phyloP scores from a whole-genome alignment of 2,797 vertebrate species.

The Poliocrania exsul region DNA sequence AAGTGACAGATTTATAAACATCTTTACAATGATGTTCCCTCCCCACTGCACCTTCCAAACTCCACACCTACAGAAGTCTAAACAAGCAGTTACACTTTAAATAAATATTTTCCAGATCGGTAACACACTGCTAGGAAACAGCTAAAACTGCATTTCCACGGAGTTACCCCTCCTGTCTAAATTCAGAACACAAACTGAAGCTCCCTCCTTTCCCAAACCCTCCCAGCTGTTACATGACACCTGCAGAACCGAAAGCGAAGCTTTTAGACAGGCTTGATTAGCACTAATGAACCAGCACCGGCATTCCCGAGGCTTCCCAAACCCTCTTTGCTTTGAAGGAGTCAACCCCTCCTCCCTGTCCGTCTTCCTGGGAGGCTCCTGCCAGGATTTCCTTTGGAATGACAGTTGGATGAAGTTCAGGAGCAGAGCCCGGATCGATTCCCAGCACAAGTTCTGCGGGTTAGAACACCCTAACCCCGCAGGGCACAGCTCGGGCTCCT shows the following conservation, averaged over 20 bases:
- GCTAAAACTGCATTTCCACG: background rate
- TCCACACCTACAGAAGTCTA: background rate
- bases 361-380: background rate
- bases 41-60: background rate
- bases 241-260: slow-evolving; percentile 3
- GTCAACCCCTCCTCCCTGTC: background rate
- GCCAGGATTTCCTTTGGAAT: background rate
- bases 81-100: background rate
- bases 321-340: background rate
- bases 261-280: background rate
- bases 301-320: background rate
- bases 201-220: background rate
- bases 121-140: background rate
- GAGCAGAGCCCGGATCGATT: background rate
- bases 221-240: background rate
- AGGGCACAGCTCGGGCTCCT: background rate
- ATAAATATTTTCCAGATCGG: background rate
- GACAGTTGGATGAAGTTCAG: background rate
- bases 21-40: background rate
- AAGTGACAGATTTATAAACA: background rate
- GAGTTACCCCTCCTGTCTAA: background rate
- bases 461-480: no score
- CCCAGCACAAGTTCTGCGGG: background rate
- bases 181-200: background rate
- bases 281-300: background rate